These are phyloP conservation scores for Periophthalmodon schlosseri DNA, from an alignment of 2,113 vertebrate species.

Conservation along the genomic window DNA sequence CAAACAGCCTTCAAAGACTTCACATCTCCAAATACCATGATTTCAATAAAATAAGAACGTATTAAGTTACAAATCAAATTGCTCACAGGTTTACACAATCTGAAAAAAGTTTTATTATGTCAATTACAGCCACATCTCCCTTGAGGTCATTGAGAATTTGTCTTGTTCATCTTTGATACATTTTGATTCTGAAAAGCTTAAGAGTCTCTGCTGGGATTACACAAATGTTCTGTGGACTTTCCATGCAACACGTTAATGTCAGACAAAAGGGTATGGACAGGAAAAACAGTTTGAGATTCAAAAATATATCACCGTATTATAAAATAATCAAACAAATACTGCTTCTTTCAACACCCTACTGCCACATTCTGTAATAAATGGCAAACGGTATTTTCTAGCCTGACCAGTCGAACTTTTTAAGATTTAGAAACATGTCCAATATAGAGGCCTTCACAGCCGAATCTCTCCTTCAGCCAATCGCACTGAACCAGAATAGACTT, in stretches of 20 bases:
- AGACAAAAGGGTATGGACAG: constrained; percentile 21
- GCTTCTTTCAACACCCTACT: constrained; percentile 15
- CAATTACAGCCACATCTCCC: constrained; percentile 85
- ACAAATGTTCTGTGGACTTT: constrained; percentile 72
- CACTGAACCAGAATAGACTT: background rate
- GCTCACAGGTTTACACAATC: constrained; percentile 67
- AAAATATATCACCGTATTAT: constrained; percentile 10
- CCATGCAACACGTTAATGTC: constrained; percentile 79
- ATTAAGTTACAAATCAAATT: constrained; percentile 1
- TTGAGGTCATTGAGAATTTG: constrained; percentile 82
- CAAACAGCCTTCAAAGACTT: no score
- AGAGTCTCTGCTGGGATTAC: constrained; percentile 92
- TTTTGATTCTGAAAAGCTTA: constrained; percentile 80
- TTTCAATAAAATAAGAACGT: background rate
- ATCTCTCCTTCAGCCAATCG: background rate
- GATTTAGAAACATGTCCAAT: background rate
- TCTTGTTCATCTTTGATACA: constrained; percentile 80
- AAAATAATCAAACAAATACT: constrained; percentile 3
- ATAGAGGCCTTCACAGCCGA: background rate
- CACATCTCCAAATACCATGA: background rate
- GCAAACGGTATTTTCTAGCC: background rate
- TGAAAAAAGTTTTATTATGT: constrained; percentile 85
- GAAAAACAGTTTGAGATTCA: constrained; percentile 1
- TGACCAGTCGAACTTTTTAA: background rate
- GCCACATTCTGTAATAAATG: constrained; percentile 41